These are phyloP conservation scores for Noctua pronuba DNA, from an alignment of 2,888 invertebrate species.

Conservation along the genomic window DNA sequence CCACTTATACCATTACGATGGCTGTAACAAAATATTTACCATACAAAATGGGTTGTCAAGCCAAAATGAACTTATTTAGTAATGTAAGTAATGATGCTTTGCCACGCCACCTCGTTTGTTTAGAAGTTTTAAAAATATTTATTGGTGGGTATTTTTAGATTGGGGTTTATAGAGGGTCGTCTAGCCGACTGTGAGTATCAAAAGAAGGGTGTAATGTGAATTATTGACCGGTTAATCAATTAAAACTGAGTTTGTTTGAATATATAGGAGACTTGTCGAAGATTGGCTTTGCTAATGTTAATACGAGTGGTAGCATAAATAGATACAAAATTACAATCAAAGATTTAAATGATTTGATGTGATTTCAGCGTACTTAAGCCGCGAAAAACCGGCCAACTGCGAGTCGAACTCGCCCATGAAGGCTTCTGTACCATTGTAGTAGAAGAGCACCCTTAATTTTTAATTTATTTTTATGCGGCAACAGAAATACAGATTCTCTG, in stretches of 20 bases:
- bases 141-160: slow-evolving; percentile 44
- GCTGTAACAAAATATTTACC: slow-evolving; percentile 55
- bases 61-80: slow-evolving; percentile 51
- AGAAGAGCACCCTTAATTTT: too few species aligned
- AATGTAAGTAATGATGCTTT: slow-evolving; percentile 35
- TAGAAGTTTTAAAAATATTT: slow-evolving; percentile 35
- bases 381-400: too few species aligned
- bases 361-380: too few species aligned
- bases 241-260: neutral
- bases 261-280: neutral
- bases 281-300: neutral
- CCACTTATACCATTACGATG: slow-evolving; percentile 50
- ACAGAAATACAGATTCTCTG: too few species aligned
- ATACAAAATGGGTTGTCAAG: slow-evolving; percentile 55
- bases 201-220: neutral
- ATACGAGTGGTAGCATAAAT: neutral
- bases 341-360: too few species aligned
- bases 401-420: too few species aligned
- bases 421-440: too few species aligned
- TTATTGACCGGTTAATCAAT: neutral
- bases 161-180: neutral
- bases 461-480: too few species aligned
- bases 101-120: slow-evolving; percentile 51
- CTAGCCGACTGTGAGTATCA: slow-evolving; percentile 37
- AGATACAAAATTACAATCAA: neutral